A percentile compares a stretch with the other conserved stretches of the same genome.
phyloP scores from a whole-genome alignment of 2,797 vertebrate genomes.

The Tangara arthus region DNA sequence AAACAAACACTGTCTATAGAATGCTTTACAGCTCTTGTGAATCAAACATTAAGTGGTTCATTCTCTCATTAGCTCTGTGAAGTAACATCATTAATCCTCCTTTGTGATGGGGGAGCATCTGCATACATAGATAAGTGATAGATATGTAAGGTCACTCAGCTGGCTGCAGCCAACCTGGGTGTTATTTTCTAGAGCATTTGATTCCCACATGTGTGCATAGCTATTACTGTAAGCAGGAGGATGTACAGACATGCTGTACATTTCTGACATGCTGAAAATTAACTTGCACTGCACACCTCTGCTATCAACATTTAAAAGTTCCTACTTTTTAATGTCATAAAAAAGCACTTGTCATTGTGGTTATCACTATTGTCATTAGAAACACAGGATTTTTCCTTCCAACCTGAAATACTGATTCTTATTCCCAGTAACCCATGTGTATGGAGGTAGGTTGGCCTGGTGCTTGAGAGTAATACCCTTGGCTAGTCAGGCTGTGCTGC shows the following conservation, averaged over 20 bases:
- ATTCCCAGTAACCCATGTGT: not conserved
- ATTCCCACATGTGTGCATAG: not conserved
- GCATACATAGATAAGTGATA: not conserved
- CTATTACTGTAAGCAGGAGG: not conserved
- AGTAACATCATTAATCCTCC: conserved; percentile 37
- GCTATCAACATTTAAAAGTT: not conserved
- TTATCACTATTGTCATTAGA: not conserved
- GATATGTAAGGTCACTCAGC: conserved; percentile 24
- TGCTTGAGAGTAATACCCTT: not conserved
- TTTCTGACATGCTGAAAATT: not conserved
- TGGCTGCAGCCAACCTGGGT: not conserved
- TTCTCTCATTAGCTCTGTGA: conserved; percentile 36
- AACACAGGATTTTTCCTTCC: not conserved
- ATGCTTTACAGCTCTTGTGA: not conserved
- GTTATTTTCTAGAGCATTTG: not conserved
- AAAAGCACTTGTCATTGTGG: not conserved
- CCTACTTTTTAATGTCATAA: not conserved
- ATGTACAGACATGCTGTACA: not conserved
- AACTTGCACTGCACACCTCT: not conserved
- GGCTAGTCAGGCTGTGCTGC: not conserved
- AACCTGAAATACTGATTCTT: not conserved
- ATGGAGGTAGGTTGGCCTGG: not conserved
- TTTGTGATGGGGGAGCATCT: conserved; percentile 10
- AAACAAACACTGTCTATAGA: conserved; percentile 17
- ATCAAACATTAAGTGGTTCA: conserved; percentile 31